phyloP scores from a whole-genome alignment of 2,888 invertebrate species.

The Nomada fabriciana region DNA sequence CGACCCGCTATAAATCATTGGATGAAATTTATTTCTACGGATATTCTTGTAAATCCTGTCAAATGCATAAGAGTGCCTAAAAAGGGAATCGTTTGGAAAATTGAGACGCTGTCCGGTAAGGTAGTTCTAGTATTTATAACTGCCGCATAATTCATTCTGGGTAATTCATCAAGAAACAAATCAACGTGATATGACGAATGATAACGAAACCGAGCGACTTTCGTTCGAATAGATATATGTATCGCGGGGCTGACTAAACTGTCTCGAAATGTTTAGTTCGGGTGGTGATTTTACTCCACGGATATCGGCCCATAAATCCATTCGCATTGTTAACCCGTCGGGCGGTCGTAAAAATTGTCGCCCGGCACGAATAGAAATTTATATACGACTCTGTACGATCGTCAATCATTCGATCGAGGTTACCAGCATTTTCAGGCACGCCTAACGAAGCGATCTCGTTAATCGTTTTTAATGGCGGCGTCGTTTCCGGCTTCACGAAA shows the following conservation, averaged over 20 bases:
- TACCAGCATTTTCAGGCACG: conserved; percentile 7
- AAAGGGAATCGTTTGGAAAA: conserved; percentile 7
- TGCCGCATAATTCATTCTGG: conserved; percentile 9
- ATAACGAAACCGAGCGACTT: background rate
- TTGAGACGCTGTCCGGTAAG: background rate
- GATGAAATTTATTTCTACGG: background rate
- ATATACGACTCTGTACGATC: background rate
- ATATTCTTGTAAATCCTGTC: background rate
- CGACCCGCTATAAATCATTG: background rate
- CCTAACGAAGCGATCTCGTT: conserved; percentile 25
- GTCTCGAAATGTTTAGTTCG: conserved; percentile 16
- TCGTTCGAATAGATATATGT: conserved; percentile 36
- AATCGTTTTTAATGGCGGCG: conserved; percentile 7
- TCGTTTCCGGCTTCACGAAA: conserved; percentile 2
- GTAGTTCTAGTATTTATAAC: too few relatives aligned
- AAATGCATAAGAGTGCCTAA: background rate
- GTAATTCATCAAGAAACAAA: conserved; percentile 39
- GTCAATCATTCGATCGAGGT: conserved; percentile 34
- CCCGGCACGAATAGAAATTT: background rate
- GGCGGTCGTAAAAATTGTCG: conserved; percentile 58
- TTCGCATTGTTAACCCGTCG: conserved; percentile 31
- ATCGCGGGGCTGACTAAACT: conserved; percentile 2
- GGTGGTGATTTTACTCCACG: conserved; percentile 30
- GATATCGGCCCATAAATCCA: conserved; percentile 60
- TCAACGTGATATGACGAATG: background rate